Percentiles rank a stretch among this genome's conserved stretches.
phyloP scores from a whole-genome alignment of 2,888 invertebrate species.

The Conistra vaccinii region DNA sequence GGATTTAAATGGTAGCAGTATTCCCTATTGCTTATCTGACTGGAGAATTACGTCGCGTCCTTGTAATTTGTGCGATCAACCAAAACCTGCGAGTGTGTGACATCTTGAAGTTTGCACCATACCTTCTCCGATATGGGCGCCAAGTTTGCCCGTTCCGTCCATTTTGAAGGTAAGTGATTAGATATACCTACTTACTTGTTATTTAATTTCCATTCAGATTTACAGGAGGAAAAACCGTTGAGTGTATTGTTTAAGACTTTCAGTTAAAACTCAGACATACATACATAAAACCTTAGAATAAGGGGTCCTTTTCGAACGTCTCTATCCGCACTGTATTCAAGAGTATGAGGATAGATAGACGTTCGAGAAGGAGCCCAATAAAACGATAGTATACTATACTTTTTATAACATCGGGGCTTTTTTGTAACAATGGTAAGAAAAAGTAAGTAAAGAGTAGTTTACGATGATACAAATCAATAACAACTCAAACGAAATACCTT shows the following conservation, averaged over 20 bases:
- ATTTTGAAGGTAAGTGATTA: too few species aligned
- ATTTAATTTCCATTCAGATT: background rate
- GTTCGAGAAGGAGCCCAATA: background rate
- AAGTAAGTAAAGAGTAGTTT: background rate
- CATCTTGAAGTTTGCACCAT: background rate
- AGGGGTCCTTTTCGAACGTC: too few species aligned
- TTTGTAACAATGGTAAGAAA: background rate
- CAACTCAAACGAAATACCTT: background rate
- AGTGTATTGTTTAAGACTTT: background rate
- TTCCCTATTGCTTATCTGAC: constrained; percentile 8
- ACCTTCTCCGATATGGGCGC: background rate
- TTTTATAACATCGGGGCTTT: background rate
- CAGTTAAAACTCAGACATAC: background rate
- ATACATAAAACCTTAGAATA: background rate
- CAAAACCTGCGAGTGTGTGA: background rate
- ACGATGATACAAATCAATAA: background rate
- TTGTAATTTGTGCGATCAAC: background rate
- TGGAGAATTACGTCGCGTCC: background rate
- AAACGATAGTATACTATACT: background rate
- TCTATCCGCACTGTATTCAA: too few species aligned
- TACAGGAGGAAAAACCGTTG: background rate
- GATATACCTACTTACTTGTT: too few species aligned
- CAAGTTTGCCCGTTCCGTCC: too few species aligned
- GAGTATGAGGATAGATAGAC: too few species aligned
- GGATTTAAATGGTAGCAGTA: constrained; percentile 8